Conservation (phyloP, 2,113 vertebrate species). For the Bubo blakistoni region DNA sequence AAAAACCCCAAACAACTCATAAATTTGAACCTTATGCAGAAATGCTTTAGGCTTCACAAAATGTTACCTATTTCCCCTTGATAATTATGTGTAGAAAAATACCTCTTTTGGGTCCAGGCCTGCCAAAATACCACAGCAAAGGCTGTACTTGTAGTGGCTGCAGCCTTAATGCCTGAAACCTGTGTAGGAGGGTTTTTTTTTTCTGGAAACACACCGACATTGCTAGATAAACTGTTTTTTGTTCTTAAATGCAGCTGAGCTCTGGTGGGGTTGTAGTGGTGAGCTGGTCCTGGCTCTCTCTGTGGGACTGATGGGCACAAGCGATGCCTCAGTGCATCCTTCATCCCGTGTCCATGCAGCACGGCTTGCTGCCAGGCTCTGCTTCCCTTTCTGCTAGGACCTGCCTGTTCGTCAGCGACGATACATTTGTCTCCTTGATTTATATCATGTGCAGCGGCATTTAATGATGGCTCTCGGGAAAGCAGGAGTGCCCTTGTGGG, state of each 20-base stretch:
- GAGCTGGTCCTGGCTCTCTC: not conserved
- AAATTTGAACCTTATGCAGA: not conserved
- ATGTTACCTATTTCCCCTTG: not conserved
- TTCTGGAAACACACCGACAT: not conserved
- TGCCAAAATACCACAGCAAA: not conserved
- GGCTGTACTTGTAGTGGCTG: not conserved
- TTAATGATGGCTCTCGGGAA: not conserved
- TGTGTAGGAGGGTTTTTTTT: not conserved
- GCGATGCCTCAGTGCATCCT: not conserved
- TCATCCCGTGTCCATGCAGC: not conserved
- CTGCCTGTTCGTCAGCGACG: fast-evolving
- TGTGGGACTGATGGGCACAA: not conserved
- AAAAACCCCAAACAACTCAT: not conserved
- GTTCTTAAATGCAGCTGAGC: not conserved
- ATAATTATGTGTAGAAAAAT: not conserved
- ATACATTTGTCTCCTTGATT: not conserved
- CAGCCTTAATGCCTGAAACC: not conserved
- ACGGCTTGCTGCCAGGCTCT: no score
- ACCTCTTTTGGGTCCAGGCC: not conserved
- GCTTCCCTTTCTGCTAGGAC: not conserved
- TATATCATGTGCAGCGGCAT: not conserved
- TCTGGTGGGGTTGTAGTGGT: fast-evolving
- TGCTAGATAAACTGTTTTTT: not conserved
- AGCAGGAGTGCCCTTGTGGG: not conserved
- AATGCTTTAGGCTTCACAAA: not conserved